Base-by-base conservation (phyloP, 2,888 invertebrate species). In the Caenorhabditis panamensis region DNA sequence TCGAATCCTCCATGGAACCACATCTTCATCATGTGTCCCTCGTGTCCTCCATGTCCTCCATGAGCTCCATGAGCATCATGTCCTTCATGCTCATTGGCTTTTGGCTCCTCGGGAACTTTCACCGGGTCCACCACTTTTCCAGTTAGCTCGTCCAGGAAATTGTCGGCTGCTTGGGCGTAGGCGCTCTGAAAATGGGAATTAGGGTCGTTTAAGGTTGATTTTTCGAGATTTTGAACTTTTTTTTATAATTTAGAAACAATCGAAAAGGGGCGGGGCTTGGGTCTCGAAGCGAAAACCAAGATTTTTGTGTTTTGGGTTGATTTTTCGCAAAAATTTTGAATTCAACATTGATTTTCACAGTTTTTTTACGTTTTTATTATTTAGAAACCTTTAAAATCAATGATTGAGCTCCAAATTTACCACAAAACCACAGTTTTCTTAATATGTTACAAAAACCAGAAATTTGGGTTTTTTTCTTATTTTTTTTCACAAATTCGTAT, bases 1-100 rank as follows among this genome's bases (percentile, higher is more conserved):
- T 86, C 82, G 63, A 61, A 86, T 8, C 90, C 90, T 41, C 88
- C 87, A 69, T 90, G 90, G 71, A 90, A 91, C 83, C 84, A 90
- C 90, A 91, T 91, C 72, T 88, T 87, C 90, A 90, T 90, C 77
- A 82, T 76, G 62, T 87, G 86, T 5, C 82, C 82, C 11, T 59
- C 73, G 37, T 73, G 78, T 5, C 58, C 78, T 36, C 63, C 62
- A 37, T 73, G 78, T 3, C 51, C 78, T 36, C 63, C 62, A 28
- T 79, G 73, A 26, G 9, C 63, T 51, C 61, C 67, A 24, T 49
- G 37, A 41, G 24, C 20, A 18, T 37, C 54, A 47, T 53, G 64
- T 20, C 16, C 62, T 28, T 22, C 37, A 31, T 69, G 69, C n/a
- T 47, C 47, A 5, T 47, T 4, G 2, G 3, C 5, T 9, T 47